A percentile compares a stretch with the other conserved stretches of the same genome.
phyloP scores from a whole-genome alignment of 1,140 invertebrate species.

The Ostrea edulis region DNA sequence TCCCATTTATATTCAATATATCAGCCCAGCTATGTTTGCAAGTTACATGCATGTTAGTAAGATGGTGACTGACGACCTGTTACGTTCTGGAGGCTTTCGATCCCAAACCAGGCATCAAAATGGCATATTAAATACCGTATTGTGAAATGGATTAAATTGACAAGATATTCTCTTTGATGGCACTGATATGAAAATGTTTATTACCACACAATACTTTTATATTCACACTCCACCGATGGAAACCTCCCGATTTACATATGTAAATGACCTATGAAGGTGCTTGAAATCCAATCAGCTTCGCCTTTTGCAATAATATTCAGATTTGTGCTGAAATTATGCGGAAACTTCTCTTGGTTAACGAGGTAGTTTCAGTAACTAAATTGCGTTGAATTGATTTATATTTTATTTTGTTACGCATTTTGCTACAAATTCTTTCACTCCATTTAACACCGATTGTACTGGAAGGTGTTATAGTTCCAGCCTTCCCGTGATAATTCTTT shows the following conservation, averaged over 20 bases:
- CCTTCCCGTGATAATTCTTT: background rate
- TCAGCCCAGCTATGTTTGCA: no score
- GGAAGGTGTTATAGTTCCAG: background rate
- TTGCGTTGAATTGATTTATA: constrained; percentile 39
- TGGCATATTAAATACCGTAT: background rate
- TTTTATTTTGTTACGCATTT: constrained; percentile 21
- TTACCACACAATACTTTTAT: background rate
- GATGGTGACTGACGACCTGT: no score
- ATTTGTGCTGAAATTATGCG: constrained; percentile 37
- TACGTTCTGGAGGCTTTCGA: background rate
- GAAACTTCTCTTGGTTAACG: background rate
- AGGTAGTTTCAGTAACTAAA: constrained; percentile 12
- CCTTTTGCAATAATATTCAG: constrained; percentile 30
- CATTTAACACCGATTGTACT: background rate
- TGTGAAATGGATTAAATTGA: background rate
- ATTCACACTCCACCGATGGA: background rate
- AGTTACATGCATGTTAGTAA: no score
- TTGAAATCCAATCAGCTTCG: constrained; percentile 28
- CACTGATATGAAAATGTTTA: constrained; percentile 8
- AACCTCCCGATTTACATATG: constrained; percentile 24
- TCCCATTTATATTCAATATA: no score
- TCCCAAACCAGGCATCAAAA: background rate
- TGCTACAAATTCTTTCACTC: background rate
- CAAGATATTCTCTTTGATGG: constrained; percentile 12
- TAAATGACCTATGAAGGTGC: constrained; percentile 15